Base-by-base conservation (phyloP, 2,888 invertebrate species). In the Holacanthella duospinosa region DNA sequence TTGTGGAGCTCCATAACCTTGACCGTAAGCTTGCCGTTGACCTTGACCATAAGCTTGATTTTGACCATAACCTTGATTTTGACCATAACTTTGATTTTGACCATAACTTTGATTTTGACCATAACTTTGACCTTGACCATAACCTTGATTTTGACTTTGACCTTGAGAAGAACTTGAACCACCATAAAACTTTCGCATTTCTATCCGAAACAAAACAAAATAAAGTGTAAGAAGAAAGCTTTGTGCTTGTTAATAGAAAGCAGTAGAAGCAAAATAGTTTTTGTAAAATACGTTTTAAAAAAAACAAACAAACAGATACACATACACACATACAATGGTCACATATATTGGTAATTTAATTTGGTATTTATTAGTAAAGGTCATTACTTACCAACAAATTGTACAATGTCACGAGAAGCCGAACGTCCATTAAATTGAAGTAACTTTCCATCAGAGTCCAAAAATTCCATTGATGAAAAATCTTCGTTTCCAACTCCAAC, bases 401-500 rank as follows among this genome's bases (percentile, higher is more conserved):
- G 83, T 1, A 84, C 83, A 71, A 83, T 83, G 74, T 83, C 83
- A 60, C 83, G 74, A 53, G 78, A 79, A 28, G 83, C 82, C 63
- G 75, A 74, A 53, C 76, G 73, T 1, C 81, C 81, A 60, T 78
- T 75, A 4, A 77, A 76, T 2, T 71, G 67, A 24, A 77, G 64
- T n/a, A 75, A 73, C 2, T 75, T 72, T 3, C 75, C 78, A 74
- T 84, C 84, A 25, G 80, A 80, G 75, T 84, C 84, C 57, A 84
- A 73, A 66, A 80, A 80, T 68, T 83, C 82, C 84, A 84, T 84
- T 19, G 82, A 82, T 60, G 77, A 76, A 75, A 84, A 84, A 70
- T 83, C 82, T 44, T 82, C 83, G 71, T 79, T 77, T 27, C 84
- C 84, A 55, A 84, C 81, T n/a, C 84, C 84, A 54, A 82, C 64